Base-by-base conservation (phyloP, 1,140 invertebrate species). In the Euschistus heros region DNA sequence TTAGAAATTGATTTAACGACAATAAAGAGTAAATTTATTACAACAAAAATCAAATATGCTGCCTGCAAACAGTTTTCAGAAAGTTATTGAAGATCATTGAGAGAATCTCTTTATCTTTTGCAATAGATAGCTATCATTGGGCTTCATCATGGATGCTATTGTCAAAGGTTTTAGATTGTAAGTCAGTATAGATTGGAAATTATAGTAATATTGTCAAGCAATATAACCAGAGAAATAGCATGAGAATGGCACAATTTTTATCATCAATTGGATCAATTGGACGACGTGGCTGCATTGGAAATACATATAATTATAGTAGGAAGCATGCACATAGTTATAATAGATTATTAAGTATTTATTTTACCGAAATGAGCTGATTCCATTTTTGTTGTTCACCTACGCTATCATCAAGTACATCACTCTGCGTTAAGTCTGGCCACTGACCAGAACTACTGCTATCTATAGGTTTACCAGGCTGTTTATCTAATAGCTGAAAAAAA, bases 381-480 rank as follows among this genome's bases (percentile, higher is more conserved):
- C 54, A 57, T 14, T 26, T 57, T 3, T 57, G 54, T 24, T 57
- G 22, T 10, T 13, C 33, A 26, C 4, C 54, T 10, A 57, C 2
- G 24, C 54, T 57, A 24, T 57, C 54, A 27, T 57, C 54, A 24
- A 57, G 54, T 4, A 15, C 24, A 18, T 64, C 63, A 54, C 63
- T 64, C 26, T 52, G 63, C n/a, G 63, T 52, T 5, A 54, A 26
- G 30, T 64, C 63, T 44, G 17, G 63, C 63, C 46, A 54, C 8
- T 26, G 17, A 4, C 24, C 27, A 27, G 47, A 54, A 55, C 59
- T 61, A 20, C 26, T 26, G n/a, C 30, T 42, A 24, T 66, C 65
- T 20, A 62, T 57, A 33, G 65, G 57, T 37, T 66, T 62, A 20
- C 65, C 65, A 22, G 65, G 65, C 44, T 50, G 65, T 22, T 66